Evolutionary conservation across 2,888 invertebrate species (phyloP), one percentile per base, ranked within the genome.

Genomic region (Opisthograptis luteolata): DNA sequence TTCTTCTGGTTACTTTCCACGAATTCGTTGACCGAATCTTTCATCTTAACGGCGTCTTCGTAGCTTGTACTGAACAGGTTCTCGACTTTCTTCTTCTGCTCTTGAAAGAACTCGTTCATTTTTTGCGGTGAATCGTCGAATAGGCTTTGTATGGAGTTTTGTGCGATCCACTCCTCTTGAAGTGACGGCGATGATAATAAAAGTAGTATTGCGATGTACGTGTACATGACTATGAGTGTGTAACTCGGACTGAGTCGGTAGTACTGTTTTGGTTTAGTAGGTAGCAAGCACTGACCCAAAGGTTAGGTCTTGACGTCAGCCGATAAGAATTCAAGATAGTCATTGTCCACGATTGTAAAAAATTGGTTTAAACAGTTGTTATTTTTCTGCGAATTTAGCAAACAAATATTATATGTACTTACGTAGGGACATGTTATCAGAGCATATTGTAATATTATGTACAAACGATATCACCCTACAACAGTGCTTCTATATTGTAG

Each of bases 1-100:
- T 74, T 72, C 49, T 67, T 70, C 24, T 83, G 77, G 43, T 84
- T 79, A 15, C 70, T 66, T 47, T 79, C 81, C 2, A 85, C 64
- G 59, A 80, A 86, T 12, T 50, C 70, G 12, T 79, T 75, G 1
- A 87, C 70, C 0, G 78, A 64, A 13, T 74, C 70, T 34, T 74
- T 78, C 60, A 81, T 67, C 20, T 71, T 72, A 0, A 74, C 51
- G 0, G 58, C 62, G 5, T 45, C 53, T 3, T 41, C 24, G 37
- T 76, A 76, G 40, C 76, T 68, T 5, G 60, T 55, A 4, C 55
- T 70, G 24, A 81, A 66, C 24, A 80, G 74, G 0, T 66, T 54
- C 22, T 73, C 73, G 52, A 84, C 70, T 49, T 70, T 73, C n/a
- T 66, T 50, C 42, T 63, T 64, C 41, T 72, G 66, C 47, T 64